Evolutionary conservation across 2,888 invertebrate species (phyloP).

Genomic region (Isoperla grammatica): DNA sequence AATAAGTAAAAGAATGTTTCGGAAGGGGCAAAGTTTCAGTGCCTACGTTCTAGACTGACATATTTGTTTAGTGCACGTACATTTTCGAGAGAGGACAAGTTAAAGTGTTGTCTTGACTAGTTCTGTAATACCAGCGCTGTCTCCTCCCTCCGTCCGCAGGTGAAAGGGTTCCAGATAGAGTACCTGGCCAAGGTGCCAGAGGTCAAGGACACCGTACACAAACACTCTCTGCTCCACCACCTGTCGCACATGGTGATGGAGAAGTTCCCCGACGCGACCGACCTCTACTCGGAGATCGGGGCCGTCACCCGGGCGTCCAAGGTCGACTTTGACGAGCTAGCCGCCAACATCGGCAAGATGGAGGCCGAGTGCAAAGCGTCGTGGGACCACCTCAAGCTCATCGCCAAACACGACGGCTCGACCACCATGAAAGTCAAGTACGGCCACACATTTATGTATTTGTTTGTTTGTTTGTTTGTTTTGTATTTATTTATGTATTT

Average conservation of each 20-base stretch:
- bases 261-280: constrained; percentile 89
- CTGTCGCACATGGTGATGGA: constrained; percentile 97
- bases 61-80: too few species aligned
- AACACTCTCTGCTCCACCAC: constrained; percentile 95
- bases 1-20: too few species aligned
- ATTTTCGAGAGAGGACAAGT: too few species aligned
- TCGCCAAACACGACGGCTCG: constrained; percentile 89
- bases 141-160: too few species aligned
- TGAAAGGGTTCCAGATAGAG: constrained; percentile 95
- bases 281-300: constrained; percentile 96
- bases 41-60: too few species aligned
- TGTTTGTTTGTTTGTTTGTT: too few species aligned
- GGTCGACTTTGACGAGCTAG: constrained; percentile 91
- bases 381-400: constrained; percentile 92
- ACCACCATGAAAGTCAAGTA: constrained; percentile 78
- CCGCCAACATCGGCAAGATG: constrained; percentile 76
- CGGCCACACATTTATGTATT: constrained; percentile 38
- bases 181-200: constrained; percentile 97
- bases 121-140: too few species aligned
- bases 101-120: too few species aligned
- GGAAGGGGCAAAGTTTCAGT: too few species aligned
- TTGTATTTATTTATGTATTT: too few species aligned
- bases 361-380: constrained; percentile 96
- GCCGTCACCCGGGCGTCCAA: constrained; percentile 86
- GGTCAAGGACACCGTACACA: constrained; percentile 98